A percentile compares a stretch with the other conserved stretches of the same genome.
Evolutionary conservation across 2,888 invertebrate genomes (phyloP).

Genomic region (Cantharis nigra): DNA sequence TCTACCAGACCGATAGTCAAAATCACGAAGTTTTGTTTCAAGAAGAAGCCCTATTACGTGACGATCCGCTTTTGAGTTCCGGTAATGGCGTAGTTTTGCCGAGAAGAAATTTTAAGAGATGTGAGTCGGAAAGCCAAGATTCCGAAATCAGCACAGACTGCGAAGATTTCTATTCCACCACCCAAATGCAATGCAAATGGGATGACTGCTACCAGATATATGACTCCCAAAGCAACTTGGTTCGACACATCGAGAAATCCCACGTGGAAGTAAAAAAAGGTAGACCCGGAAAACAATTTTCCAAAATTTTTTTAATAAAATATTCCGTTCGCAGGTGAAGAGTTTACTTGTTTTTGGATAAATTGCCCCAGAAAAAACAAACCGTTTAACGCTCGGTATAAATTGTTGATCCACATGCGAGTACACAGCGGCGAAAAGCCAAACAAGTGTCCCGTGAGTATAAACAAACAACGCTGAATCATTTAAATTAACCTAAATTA

Average conservation of each 20-base stretch:
- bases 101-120: conserved; percentile 11
- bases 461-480: background rate
- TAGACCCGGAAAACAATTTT: conserved; percentile 36
- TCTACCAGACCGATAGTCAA: conserved; percentile 22
- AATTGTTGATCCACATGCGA: conserved; percentile 94
- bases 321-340: conserved; percentile 64
- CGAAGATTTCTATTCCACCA: conserved; percentile 36
- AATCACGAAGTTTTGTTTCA: conserved; percentile 57
- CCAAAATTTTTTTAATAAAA: background rate
- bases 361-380: conserved; percentile 87
- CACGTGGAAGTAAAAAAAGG: conserved; percentile 86
- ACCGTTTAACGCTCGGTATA: conserved; percentile 97
- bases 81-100: conserved; percentile 34
- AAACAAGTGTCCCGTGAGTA: conserved; percentile 93
- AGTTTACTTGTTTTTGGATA: conserved; percentile 92
- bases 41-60: conserved; percentile 52
- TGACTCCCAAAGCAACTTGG: conserved; percentile 77
- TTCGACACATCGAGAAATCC: conserved; percentile 80
- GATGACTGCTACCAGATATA: conserved; percentile 81
- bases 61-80: conserved; percentile 47
- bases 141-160: conserved; percentile 35
- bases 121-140: conserved; percentile 31
- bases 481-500: background rate
- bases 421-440: conserved; percentile 99
- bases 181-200: conserved; percentile 76